Percentiles rank a stretch among this genome's conserved stretches.
phyloP scores from a whole-genome alignment of 2,888 invertebrate genomes.

The Drosophila lacicola region DNA sequence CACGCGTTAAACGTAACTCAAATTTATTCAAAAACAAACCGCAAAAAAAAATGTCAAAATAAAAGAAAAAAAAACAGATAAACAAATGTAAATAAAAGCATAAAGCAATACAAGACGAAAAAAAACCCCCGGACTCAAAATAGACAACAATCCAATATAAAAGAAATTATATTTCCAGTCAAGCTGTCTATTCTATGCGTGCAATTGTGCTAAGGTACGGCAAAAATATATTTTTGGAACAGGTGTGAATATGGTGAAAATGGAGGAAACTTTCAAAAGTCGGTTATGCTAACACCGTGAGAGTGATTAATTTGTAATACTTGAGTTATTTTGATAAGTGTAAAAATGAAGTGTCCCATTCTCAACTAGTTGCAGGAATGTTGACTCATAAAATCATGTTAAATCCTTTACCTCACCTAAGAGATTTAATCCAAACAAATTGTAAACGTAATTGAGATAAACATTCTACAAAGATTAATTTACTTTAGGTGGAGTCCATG shows the following conservation, averaged over 20 bases:
- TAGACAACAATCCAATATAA: not conserved
- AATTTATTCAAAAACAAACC: constrained; percentile 52
- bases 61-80: constrained; percentile 36
- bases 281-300: constrained; percentile 21
- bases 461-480: not conserved
- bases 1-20: constrained; percentile 50
- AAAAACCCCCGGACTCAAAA: constrained; percentile 25
- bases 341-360: not conserved
- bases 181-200: constrained; percentile 27
- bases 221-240: constrained; percentile 26
- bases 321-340: constrained; percentile 13
- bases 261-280: constrained; percentile 1
- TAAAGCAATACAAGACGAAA: constrained; percentile 18
- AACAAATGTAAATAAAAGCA: constrained; percentile 30
- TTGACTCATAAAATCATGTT: no score
- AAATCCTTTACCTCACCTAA: no score
- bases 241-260: constrained; percentile 15
- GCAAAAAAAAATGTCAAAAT: constrained; percentile 5
- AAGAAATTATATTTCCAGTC: constrained; percentile 14
- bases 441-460: not conserved
- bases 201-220: constrained; percentile 43
- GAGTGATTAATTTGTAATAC: constrained; percentile 17
- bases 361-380: no score
- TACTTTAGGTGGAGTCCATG: not conserved
- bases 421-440: not conserved